Evolutionary conservation across 2,113 vertebrate species (phyloP), one percentile per base, ranked within the genome.

Genomic region (Rhinoptilus africanus): DNA sequence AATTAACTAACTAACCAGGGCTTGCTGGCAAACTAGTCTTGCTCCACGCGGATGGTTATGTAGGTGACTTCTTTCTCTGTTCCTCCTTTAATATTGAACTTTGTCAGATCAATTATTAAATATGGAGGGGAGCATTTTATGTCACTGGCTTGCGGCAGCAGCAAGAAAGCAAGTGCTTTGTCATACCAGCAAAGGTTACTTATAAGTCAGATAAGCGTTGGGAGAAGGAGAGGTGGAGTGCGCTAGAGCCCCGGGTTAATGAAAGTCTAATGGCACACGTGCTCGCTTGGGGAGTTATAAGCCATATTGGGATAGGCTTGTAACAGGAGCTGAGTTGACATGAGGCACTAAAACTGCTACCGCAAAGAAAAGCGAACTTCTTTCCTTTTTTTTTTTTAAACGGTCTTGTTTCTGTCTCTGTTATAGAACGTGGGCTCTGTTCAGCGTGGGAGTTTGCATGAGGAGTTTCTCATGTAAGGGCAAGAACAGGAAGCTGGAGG

Each of bases 151-250:
- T 51, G 74, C 23, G 3, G 89, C 93, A 91, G 73, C 77, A 81
- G 60, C 56, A 41, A 17, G 80, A 47, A 48, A 71, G 43, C 77
- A 43, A 85, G 57, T 94, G 92, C 95, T 95, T 92, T 94, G 94
- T 97, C 94, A 96, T 88, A 45, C 26, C 67, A 79, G 59, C 92
- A 89, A 83, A 95, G 91, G 66, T 62, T 91, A 27, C 72, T 50
- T 43, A 3, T 26, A 43, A 91, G 81, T 43, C 87, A 92, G 75
- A 67, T 74, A 76, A 92, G 81, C 2, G 2, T 2, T 39, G 85
- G 77, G 74, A 85, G 60, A 27, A 80, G 60, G 76, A 73, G 88
- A 54, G 84, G 60, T 89, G 84, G 84, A 87, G 77, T 9, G 30
- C 41, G 3, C 7, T 24, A 15, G 54, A 60, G 53, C 63, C 82